A percentile compares a stretch with the other conserved stretches of the same genome.
These are phyloP conservation scores for Rosalia funebris DNA, from an alignment of 2,888 invertebrate genomes.

Conservation along the genomic window DNA sequence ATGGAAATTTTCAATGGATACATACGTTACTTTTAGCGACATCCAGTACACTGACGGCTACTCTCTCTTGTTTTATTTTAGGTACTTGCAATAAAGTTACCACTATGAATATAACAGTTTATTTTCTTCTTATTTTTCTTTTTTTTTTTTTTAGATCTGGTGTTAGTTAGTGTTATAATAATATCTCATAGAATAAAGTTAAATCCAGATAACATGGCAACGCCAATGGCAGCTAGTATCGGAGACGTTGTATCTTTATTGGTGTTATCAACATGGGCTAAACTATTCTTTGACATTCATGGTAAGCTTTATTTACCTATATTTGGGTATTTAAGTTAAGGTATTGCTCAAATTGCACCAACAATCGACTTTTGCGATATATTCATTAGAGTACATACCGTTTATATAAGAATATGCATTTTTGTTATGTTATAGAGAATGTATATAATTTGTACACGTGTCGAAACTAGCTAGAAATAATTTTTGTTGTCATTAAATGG, in stretches of 20 bases:
- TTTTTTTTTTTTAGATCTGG: conserved; percentile 72
- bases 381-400: too few relatives aligned
- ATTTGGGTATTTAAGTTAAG: conserved; percentile 3
- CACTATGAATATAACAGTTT: too few relatives aligned
- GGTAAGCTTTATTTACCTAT: conserved; percentile 66
- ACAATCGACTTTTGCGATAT: too few relatives aligned
- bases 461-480: too few relatives aligned
- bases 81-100: too few relatives aligned
- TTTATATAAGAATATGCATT: too few relatives aligned
- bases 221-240: conserved; percentile 94
- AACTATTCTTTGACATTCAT: conserved; percentile 75
- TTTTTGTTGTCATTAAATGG: too few relatives aligned
- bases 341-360: too few relatives aligned
- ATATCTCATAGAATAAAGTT: conserved; percentile 83
- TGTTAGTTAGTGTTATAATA: conserved; percentile 91
- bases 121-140: too few relatives aligned
- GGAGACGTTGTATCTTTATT: conserved; percentile 94
- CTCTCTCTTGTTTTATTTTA: conserved; percentile 89
- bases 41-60: conserved; percentile 89
- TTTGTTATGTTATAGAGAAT: too few relatives aligned
- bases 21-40: conserved; percentile 83
- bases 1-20: conserved; percentile 72
- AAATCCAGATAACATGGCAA: conserved; percentile 97
- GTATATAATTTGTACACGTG: neutral
- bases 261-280: conserved; percentile 85